phyloP scores from a whole-genome alignment of 92 coral and sea anemone genomes.

The Porites cylindrica region DNA sequence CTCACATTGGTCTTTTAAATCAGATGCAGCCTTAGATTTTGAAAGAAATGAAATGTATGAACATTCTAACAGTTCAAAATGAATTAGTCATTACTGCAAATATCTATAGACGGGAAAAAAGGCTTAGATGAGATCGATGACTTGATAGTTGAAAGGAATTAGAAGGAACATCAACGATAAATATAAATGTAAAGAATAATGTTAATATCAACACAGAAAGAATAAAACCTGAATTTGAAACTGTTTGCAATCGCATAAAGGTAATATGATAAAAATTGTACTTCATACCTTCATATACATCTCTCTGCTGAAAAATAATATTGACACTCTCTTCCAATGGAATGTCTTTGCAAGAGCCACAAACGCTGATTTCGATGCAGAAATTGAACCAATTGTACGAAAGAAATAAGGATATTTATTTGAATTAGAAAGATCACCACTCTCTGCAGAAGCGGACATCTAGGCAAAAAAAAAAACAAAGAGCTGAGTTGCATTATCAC shows the following conservation, averaged over 20 bases:
- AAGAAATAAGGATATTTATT: constrained; percentile 66
- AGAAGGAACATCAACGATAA: no score
- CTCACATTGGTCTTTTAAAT: constrained; percentile 63
- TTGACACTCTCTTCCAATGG: constrained; percentile 76
- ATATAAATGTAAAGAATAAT: no score
- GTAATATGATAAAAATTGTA: background rate
- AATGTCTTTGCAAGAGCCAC: constrained; percentile 75
- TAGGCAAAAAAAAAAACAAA: background rate
- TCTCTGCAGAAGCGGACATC: constrained; percentile 84
- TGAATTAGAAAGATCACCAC: constrained; percentile 67
- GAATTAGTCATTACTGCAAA: no score
- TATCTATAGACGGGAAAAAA: no score
- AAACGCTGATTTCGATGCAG: constrained; percentile 71
- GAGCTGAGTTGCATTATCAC: no score
- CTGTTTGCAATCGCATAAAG: background rate
- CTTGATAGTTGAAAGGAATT: no score
- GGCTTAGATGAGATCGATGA: no score
- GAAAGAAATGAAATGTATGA: background rate
- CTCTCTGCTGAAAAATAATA: constrained; percentile 66
- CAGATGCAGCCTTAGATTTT: constrained; percentile 60
- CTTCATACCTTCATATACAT: constrained; percentile 61
- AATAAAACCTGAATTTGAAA: no score
- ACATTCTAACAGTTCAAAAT: no score
- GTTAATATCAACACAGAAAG: no score
- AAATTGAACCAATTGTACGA: constrained; percentile 74